These are phyloP conservation scores for Lagorchestes hirsutus DNA, from an alignment of 2,797 vertebrate genomes.

Conservation along the genomic window DNA sequence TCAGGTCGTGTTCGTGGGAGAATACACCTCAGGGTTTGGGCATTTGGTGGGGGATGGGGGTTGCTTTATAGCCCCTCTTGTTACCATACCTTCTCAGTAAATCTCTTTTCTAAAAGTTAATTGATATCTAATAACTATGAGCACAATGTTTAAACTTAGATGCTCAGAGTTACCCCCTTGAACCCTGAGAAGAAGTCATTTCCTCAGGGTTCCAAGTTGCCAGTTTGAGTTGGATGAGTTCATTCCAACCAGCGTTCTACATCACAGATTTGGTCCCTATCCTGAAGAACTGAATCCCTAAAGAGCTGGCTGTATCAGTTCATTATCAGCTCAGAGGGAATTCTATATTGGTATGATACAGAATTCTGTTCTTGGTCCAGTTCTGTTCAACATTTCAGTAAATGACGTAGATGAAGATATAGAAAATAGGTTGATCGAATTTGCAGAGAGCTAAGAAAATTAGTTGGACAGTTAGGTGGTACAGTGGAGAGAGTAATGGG, in stretches of 20 bases:
- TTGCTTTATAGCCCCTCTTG: too few species aligned
- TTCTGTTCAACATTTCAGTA: not conserved
- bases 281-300: not conserved
- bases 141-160: too few species aligned
- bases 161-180: too few species aligned
- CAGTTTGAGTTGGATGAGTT: not conserved
- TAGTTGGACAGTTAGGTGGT: not conserved
- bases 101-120: too few species aligned
- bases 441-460: not conserved
- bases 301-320: not conserved
- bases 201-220: not conserved
- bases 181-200: not conserved
- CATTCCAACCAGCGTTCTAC: not conserved
- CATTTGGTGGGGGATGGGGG: too few species aligned
- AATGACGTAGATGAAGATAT: not conserved
- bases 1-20: too few species aligned
- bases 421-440: not conserved
- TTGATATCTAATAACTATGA: too few species aligned
- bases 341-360: not conserved
- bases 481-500: not conserved
- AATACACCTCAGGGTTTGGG: too few species aligned
- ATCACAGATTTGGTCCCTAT: not conserved
- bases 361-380: not conserved
- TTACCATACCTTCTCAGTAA: too few species aligned
- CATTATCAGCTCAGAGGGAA: not conserved